phyloP scores from a whole-genome alignment of 2,888 invertebrate species.

The Mellilla xanthometata region DNA sequence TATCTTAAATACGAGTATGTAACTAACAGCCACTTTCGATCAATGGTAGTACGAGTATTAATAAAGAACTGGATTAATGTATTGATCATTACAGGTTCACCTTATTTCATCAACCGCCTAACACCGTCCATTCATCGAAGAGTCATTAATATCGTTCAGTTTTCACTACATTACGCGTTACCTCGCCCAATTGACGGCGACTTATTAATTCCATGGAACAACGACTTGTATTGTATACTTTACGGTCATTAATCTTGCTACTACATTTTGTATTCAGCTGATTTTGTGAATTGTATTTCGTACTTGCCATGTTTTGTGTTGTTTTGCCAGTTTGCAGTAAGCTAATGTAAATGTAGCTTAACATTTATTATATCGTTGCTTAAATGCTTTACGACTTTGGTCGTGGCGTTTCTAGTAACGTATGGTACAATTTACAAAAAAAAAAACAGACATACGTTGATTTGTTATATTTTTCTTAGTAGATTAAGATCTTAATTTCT shows the following conservation, averaged over 20 bases:
- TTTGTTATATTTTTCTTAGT: too few species aligned
- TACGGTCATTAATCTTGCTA: conserved; percentile 45
- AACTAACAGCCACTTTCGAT: too few species aligned
- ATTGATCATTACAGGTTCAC: conserved; percentile 5
- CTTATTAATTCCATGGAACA: conserved; percentile 37
- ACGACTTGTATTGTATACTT: conserved; percentile 33
- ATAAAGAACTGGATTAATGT: background rate
- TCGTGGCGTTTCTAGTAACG: too few species aligned
- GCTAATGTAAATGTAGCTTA: too few species aligned
- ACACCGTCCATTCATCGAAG: conserved; percentile 17
- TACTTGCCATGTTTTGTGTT: conserved; percentile 4
- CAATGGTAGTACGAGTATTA: too few species aligned
- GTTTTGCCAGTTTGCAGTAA: background rate
- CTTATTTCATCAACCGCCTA: conserved; percentile 11
- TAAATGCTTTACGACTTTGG: too few species aligned
- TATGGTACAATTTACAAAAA: too few species aligned
- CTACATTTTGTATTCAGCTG: conserved; percentile 40
- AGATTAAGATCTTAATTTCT: too few species aligned
- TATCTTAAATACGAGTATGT: too few species aligned
- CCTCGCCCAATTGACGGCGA: conserved; percentile 18
- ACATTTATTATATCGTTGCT: too few species aligned
- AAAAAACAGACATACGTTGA: too few species aligned
- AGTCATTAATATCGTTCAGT: conserved; percentile 24
- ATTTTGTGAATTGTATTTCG: conserved; percentile 34
- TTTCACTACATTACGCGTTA: conserved; percentile 15